Conservation (phyloP, 2,888 invertebrate species). For the Luperina nickerlii region DNA sequence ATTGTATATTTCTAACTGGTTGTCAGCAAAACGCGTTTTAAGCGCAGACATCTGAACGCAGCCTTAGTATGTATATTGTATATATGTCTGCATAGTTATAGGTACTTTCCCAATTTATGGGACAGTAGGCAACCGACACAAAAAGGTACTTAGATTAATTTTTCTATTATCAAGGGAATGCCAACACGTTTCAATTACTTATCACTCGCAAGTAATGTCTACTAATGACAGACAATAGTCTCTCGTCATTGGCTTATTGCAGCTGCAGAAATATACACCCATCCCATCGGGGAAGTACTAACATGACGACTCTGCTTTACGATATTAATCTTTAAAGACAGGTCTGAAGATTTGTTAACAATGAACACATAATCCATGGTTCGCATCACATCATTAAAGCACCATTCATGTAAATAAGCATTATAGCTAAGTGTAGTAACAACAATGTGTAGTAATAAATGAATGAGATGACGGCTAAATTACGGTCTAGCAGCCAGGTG, state of each 20-base stretch:
- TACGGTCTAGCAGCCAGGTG: conserved; percentile 35
- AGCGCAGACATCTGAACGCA: neutral
- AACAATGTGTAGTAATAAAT: conserved; percentile 53
- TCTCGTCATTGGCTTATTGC: neutral
- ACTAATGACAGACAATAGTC: neutral
- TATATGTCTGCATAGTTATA: neutral
- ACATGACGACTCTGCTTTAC: neutral
- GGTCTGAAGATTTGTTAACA: conserved; percentile 11
- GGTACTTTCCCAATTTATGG: neutral
- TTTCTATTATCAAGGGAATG: conserved; percentile 3
- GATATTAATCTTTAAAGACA: neutral
- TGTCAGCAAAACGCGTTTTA: neutral
- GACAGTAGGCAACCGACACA: neutral
- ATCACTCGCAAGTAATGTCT: neutral
- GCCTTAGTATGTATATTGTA: neutral
- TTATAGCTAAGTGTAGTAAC: conserved; percentile 26
- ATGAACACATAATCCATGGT: conserved; percentile 28
- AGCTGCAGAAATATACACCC: neutral
- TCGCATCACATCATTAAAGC: conserved; percentile 25
- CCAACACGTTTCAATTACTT: conserved; percentile 20
- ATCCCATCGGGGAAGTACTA: neutral
- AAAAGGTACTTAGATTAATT: neutral
- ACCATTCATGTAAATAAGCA: conserved; percentile 43
- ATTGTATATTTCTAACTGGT: neutral
- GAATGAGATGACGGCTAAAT: conserved; percentile 48